Conservation (phyloP, 1,140 invertebrate genomes). For the Hirudo medicinalis region DNA sequence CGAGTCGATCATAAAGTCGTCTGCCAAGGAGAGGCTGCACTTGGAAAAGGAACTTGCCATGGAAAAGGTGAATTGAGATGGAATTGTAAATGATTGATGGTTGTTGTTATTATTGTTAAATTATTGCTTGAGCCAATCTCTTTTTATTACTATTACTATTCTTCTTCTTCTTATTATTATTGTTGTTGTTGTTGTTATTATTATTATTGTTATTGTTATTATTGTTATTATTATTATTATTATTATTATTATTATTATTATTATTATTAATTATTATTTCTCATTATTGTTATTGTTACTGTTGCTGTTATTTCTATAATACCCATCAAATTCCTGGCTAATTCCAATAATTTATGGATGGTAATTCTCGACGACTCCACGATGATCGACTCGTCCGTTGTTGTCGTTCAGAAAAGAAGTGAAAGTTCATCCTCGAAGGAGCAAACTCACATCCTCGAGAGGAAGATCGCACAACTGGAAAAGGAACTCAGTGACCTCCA, state of each 20-base stretch:
- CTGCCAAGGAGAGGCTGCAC: constrained; percentile 42
- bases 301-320: no score
- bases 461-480: constrained; percentile 24
- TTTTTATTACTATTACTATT: background rate
- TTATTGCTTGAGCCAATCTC: background rate
- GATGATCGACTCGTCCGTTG: no score
- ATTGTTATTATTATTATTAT: background rate
- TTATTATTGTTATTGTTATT: background rate
- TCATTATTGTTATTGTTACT: background rate
- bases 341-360: no score
- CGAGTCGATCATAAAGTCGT: constrained; percentile 40
- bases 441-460: background rate
- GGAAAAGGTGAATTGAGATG: constrained; percentile 8
- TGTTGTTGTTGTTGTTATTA: background rate
- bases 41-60: constrained; percentile 39
- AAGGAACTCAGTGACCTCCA: constrained; percentile 19
- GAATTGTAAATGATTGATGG: no score
- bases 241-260: background rate
- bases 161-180: background rate
- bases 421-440: no score
- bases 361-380: no score
- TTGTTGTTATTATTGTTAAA: background rate
- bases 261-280: background rate
- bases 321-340: no score
- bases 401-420: no score